Base-by-base conservation (phyloP, 2,888 invertebrate species). In the Limnephilus marmoratus region DNA sequence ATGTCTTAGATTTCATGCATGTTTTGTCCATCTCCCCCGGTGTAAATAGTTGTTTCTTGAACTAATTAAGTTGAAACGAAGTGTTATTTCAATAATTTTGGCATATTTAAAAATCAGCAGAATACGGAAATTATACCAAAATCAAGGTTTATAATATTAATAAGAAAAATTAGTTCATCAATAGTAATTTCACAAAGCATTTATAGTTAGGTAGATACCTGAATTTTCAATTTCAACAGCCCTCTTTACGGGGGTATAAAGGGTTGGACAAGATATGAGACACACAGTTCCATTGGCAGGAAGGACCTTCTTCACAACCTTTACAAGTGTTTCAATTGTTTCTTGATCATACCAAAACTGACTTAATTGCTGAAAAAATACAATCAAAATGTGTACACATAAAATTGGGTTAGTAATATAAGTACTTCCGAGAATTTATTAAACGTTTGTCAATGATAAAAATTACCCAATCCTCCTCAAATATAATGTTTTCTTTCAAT, bases 311-410 rank as follows among this genome's bases (percentile, higher is more conserved):
- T 97, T 94, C 12, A 97, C 97, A 92, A 98, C 97, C 94, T 96
- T 96, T 0, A 97, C 97, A n/a, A 99, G 95, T 1, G 95, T 95
- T 49, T 97, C 96, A 83, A 98, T 97, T 0, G 99, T 99, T 4
- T 96, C 95, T 82, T 98, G 97, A 94, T 98, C 97, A 94, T 99
- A 99, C 99, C 99, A 99, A 96, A 99, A 99, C 95, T 99, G 99
- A 94, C 99, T 99, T 82, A 99, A 96, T 98, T 99, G 99, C 99
- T 99, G 95, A 94, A 68, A 68, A 93, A 92, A 87, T 68, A 83
- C 85, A 92, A 34, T 82, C 15, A 31, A 31, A 82, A 7, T 18
- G 34, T 34, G 2, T 31, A 15, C 82, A 82, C 7, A 82, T 82
- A 18, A 82, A 82, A 82, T 82, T 82, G 31, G 68, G 68, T 68